Evolutionary conservation across 1,140 invertebrate species (phyloP), one percentile per base, ranked within the genome.

Genomic region (Mycetomoellerius zeteki): DNA sequence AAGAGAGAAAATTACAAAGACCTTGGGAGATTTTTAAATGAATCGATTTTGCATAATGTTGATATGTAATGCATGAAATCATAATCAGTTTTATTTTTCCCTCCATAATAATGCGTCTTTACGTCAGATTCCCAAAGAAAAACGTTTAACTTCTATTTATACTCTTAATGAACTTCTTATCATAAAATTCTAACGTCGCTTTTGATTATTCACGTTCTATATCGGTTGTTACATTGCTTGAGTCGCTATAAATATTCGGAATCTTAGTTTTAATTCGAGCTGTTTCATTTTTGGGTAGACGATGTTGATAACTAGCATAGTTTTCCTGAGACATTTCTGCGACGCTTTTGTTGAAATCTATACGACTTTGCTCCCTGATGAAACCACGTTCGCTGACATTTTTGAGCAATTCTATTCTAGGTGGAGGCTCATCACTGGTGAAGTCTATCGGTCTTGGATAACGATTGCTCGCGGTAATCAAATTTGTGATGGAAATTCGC

Each of bases 361-460:
- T 8, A 43, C 1, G 8, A 43, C 37, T 10, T 43, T 43, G 37
- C 37, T 43, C 37, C 0, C 10, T 43, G 37, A 43, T 43, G 2
- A 43, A 43, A 21, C 88, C 92, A 21, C 62, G 37, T 3, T 69
- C 30, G 0, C 54, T 75, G 3, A 93, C 16, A 92, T 65, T 43
- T 10, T 43, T 8, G 37, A 43, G 8, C 0, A 89, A 88, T 7
- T 52, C 80, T 1, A 37, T 76, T 37, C 10, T 7, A 69, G 1
- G 54, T 47, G 21, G 10, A 37, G 52, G 33, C 37, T 24, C 10
- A 19, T 75, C 8, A 47, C 69, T 71, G 2, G 14, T 24, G 16
- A 94, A 94, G n/a, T 94, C 94, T 10, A 94, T 87, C 0, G 89
- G 60, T 69, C 75, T 90, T 0, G 94, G 94, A 91, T 93, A 95